Base-by-base conservation (phyloP, 2,797 vertebrate species). In the Orestias chungarensis region DNA sequence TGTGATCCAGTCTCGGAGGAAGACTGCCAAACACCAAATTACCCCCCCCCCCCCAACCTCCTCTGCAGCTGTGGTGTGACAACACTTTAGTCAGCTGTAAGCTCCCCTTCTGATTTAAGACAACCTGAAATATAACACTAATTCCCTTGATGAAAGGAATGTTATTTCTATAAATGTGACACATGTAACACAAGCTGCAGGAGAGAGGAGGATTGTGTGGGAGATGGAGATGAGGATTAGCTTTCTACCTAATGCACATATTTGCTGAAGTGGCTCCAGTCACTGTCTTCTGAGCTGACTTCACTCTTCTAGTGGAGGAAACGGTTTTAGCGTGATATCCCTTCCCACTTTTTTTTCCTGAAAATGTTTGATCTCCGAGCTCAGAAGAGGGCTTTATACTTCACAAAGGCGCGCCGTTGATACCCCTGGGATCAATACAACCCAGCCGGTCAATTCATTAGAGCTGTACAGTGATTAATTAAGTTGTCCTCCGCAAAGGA, bases 91-190 rank as follows among this genome's bases (percentile, higher is more conserved):
- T 92, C 90, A 90, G 89, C 88, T 82, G 81, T 92, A 91, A 93
- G 91, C 88, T 87, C 85, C 75, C 88, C 83, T 82, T 89, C 82
- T 91, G 85, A 91, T 91, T 92, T 87, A 84, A 93, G 86, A 91
- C 89, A 91, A 93, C 89, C 91, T 92, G 90, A 91, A 93, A 93
- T 91, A 91, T 89, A 93, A 92, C 84, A 83, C 82, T 90, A 90
- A 93, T 91, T 92, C 86, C 88, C 83, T 61, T 83, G 87, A 90
- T 87, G 86, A 91, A 90, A 86, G 87, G 81, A 87, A 81, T 90
- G 90, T 91, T 88, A 90, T 89, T 91, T 90, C 89, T 87, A 88
- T 91, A 90, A 93, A 91, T 90, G 88, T 92, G 92, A 90, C 92
- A 93, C 86, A 61, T 88, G 89, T 91, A 92, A 91, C 88, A 83